Base-by-base conservation (phyloP, 2,113 vertebrate species). In the Coptodon rendalli region DNA sequence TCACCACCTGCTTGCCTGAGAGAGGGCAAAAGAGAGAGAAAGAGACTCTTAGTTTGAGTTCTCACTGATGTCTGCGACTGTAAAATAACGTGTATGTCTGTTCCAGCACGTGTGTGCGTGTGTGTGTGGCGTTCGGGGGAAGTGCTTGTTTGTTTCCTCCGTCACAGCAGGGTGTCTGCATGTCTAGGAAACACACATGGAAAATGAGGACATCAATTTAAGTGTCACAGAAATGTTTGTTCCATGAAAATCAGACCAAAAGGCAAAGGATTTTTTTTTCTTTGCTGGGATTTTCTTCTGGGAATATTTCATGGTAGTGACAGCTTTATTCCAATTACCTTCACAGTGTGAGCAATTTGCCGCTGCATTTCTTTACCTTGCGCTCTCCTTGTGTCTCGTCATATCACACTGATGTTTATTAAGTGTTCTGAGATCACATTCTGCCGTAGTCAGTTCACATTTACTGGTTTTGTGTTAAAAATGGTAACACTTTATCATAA, bases 201-300 rank as follows among this genome's bases (percentile, higher is more conserved):
- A 84, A 92, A 92, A 89, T 85, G 86, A 93, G 93, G 90, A 89
- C 91, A 93, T 93, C 78, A 93, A 82, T 94, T 94, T 83, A 80
- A 87, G 80, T 93, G 92, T 93, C 86, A 91, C 79, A 73, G 63
- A 90, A 90, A 80, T 92, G 83, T 91, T 93, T 94, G 87, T 93
- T 93, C 54, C 82, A 59, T 17, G 80, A 90, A 85, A 83, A 43
- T 86, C 86, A 78, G 66, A 83, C 53, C 84, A 87, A 63, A 91
- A 89, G 48, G 54, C 71, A 31, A 56, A 52, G 63, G 36, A 71
- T 38, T 36, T 38, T 13, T 89, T 66, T 13, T 66, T 19, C 27
- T 50, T 38, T 34, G 14, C 61, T 52, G 66, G 57, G 80, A 54
- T 88, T 80, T 85, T 61, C 87, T 79, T 79, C 66, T 10, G 91